Percentiles rank a stretch among this genome's conserved stretches.
phyloP scores from a whole-genome alignment of 2,888 invertebrate genomes.

The Neoitamus cyanurus region DNA sequence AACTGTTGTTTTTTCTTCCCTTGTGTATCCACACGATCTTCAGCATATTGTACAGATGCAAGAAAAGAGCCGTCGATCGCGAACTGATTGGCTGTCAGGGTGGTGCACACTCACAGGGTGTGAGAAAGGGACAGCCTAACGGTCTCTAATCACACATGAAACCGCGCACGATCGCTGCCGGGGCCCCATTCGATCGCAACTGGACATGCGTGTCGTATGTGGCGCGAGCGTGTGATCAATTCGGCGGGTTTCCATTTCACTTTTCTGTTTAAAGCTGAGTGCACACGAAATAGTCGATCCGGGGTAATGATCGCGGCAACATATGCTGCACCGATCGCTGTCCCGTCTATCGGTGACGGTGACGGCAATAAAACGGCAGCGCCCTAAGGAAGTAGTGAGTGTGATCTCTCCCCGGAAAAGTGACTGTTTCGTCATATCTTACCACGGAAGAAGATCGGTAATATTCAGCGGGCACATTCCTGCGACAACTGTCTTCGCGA shows the following conservation, averaged over 20 bases:
- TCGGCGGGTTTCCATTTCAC: slow-evolving; percentile 35
- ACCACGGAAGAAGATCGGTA: background rate
- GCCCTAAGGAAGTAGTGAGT: background rate
- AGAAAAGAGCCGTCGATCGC: background rate
- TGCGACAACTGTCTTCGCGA: background rate
- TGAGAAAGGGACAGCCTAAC: background rate
- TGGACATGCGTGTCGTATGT: slow-evolving; percentile 35
- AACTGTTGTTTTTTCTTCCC: background rate
- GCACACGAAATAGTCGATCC: slow-evolving; percentile 38
- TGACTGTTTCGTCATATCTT: background rate
- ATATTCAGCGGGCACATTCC: background rate
- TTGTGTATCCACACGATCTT: background rate
- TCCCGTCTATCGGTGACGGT: background rate
- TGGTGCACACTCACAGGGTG: background rate
- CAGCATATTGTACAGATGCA: background rate
- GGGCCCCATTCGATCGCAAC: slow-evolving; percentile 7
- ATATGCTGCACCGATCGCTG: background rate
- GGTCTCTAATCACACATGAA: background rate
- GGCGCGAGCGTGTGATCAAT: background rate
- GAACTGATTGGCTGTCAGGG: slow-evolving; percentile 37
- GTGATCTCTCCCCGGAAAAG: background rate
- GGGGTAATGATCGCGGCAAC: slow-evolving; percentile 34
- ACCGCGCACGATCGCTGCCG: background rate
- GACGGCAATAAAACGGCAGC: background rate
- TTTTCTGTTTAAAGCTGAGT: slow-evolving; percentile 35